Evolutionary conservation across 2,888 invertebrate species (phyloP).

Genomic region (Sinodicranocentrus sp.): DNA sequence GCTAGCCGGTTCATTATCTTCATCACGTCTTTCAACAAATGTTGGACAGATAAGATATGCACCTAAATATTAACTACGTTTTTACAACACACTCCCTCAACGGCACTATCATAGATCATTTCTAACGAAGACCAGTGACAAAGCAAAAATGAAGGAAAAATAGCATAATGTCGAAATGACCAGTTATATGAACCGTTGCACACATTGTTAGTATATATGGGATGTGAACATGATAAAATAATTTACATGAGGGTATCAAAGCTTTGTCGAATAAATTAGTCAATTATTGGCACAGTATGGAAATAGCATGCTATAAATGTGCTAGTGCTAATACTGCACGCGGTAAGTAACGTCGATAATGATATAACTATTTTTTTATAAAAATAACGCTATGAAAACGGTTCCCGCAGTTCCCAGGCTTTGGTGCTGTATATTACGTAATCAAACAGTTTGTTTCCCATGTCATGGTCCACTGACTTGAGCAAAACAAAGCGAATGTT

Average conservation of each 20-base stretch:
- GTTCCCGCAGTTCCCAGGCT: not conserved
- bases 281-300: constrained; percentile 24
- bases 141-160: not conserved
- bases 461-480: constrained; percentile 4
- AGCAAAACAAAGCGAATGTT: no score
- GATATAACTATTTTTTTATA: not conserved
- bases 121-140: constrained; percentile 3
- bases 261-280: constrained; percentile 33
- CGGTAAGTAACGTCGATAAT: constrained; percentile 6
- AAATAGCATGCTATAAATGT: constrained; percentile 8
- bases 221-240: not conserved
- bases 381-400: constrained; percentile 2
- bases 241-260: not conserved
- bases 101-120: not conserved
- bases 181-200: constrained; percentile 8
- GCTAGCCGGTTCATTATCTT: constrained; percentile 3
- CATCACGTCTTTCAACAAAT: not conserved
- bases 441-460: not conserved
- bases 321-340: constrained; percentile 27
- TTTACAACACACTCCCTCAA: no score
- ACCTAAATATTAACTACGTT: no score
- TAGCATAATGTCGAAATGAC: not conserved
- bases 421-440: not conserved
- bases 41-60: not conserved
- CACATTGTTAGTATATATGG: not conserved